Conservation (phyloP, 2,113 vertebrate species). For the Nipponia nippon region DNA sequence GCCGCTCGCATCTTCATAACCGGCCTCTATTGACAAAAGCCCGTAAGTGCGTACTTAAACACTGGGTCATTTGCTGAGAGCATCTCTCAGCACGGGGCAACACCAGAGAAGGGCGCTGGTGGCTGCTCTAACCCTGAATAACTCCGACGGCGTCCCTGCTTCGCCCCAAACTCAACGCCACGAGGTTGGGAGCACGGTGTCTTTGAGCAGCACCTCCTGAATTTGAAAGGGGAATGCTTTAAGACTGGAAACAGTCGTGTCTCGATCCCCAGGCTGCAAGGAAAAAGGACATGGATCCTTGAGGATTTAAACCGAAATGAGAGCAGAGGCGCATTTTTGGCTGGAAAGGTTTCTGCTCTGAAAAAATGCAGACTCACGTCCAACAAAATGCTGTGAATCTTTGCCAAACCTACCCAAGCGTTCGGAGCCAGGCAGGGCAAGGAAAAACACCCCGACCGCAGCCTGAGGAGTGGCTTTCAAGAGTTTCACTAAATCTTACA, state of each 20-base stretch:
- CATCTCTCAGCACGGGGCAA: background rate
- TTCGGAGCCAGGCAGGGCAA: background rate
- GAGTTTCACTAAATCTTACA: background rate
- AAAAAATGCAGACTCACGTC: background rate
- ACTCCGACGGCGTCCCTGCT: background rate
- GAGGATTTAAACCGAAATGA: background rate
- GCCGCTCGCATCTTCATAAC: rapidly evolving
- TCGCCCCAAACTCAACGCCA: background rate
- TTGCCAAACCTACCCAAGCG: background rate
- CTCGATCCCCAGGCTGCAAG: background rate
- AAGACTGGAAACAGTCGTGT: background rate
- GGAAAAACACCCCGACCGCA: background rate
- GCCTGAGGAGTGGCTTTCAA: background rate
- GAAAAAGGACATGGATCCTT: background rate
- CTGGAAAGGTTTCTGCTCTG: background rate
- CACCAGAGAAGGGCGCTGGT: rapidly evolving
- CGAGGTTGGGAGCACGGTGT: rapidly evolving
- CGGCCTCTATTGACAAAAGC: background rate
- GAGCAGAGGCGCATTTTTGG: background rate
- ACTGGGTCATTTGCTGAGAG: background rate
- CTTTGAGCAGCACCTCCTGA: background rate
- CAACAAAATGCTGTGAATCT: background rate
- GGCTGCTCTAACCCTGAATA: background rate
- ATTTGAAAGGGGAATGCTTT: background rate
- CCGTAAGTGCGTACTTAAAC: rapidly evolving